Conservation (phyloP, 2,888 invertebrate genomes). For the Sminthurides aquaticus region DNA sequence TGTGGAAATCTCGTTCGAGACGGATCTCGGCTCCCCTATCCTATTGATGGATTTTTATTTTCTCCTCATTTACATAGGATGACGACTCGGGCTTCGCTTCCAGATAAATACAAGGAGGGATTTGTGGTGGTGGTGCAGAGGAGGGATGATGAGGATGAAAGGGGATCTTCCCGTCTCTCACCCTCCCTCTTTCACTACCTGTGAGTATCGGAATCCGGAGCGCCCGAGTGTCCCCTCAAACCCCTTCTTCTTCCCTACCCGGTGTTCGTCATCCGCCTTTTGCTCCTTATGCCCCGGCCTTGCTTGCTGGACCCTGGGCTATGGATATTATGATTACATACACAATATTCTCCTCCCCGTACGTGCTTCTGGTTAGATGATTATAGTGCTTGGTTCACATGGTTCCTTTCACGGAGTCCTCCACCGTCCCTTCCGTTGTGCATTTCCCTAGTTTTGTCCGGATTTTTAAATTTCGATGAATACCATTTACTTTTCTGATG, state of each 20-base stretch:
- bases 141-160: too few species aligned
- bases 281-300: too few species aligned
- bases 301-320: not conserved
- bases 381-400: not conserved
- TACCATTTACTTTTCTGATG: slow-evolving; percentile 2
- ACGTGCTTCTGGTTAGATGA: not conserved
- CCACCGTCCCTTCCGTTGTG: not conserved
- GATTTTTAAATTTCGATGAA: slow-evolving; percentile 6
- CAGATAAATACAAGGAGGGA: not conserved
- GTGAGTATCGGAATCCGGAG: not conserved
- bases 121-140: not conserved
- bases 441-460: slow-evolving; percentile 3
- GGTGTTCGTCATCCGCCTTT: too few species aligned
- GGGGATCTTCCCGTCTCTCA: not conserved
- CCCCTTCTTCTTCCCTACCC: too few species aligned
- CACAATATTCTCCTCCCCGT: not conserved
- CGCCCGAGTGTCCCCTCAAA: too few species aligned
- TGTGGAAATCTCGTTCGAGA: slow-evolving; percentile 16
- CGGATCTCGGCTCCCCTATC: slow-evolving; percentile 7
- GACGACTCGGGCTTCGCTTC: not conserved
- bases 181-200: not conserved
- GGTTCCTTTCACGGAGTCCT: not conserved
- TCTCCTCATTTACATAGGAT: slow-evolving; percentile 23
- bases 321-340: not conserved
- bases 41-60: slow-evolving; percentile 27